These are phyloP conservation scores for Doris montereyensis DNA, from an alignment of 2,888 invertebrate genomes.

Conservation along the genomic window DNA sequence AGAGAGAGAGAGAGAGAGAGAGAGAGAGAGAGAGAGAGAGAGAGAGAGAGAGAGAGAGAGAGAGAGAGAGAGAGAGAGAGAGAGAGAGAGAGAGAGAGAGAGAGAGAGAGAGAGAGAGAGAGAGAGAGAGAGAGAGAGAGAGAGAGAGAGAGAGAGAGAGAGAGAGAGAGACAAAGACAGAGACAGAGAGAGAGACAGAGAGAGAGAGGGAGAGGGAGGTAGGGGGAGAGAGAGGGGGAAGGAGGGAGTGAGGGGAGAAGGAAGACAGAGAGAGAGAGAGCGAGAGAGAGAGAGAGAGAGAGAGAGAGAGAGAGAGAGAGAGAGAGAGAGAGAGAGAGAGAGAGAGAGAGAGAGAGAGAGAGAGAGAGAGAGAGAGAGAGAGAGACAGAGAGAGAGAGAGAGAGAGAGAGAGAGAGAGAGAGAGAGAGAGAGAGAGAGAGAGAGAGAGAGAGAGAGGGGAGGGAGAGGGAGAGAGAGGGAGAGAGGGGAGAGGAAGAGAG, in stretches of 20 bases:
- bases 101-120: conserved; percentile 35
- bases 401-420: neutral
- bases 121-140: neutral
- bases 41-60: conserved; percentile 15
- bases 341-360: neutral
- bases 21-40: conserved; percentile 20
- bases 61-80: conserved; percentile 40
- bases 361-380: conserved; percentile 2
- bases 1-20: neutral
- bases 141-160: conserved; percentile 22
- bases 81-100: conserved; percentile 36
- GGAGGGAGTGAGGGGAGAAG: no score
- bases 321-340: neutral
- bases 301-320: neutral
- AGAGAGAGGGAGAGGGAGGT: conserved; percentile 1
- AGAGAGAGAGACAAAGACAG: no score
- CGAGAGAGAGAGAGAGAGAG: no score
- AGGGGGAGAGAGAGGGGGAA: no score
- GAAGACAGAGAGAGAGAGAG: no score
- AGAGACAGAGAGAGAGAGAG: conserved; percentile 7
- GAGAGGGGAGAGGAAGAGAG: neutral
- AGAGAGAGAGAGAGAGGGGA: conserved; percentile 8
- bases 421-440: conserved; percentile 25
- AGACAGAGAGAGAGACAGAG: conserved; percentile 15
- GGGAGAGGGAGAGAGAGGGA: no score